Conservation (phyloP, 2,888 invertebrate genomes). For the Callyntrura sp. region DNA sequence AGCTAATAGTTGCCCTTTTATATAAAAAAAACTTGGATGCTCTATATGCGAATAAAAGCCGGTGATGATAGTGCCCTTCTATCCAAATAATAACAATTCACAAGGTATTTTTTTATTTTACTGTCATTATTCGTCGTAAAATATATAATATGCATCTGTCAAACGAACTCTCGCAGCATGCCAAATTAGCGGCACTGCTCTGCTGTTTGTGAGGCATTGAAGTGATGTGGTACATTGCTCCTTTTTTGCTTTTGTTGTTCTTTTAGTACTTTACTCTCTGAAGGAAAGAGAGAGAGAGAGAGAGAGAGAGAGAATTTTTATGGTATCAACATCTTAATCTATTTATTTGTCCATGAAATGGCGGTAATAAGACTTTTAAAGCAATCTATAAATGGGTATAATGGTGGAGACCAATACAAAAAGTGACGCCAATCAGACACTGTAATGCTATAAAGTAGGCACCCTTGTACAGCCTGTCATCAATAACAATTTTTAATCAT, state of each 20-base stretch:
- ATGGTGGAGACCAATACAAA: conserved; percentile 55
- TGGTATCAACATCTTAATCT: conserved; percentile 30
- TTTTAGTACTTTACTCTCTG: not conserved
- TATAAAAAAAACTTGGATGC: not conserved
- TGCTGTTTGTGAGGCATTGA: not conserved
- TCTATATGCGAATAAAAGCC: not conserved
- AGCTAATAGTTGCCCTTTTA: not conserved
- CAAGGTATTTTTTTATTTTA: not conserved
- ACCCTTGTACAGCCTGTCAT: conserved; percentile 22
- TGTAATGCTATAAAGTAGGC: not conserved
- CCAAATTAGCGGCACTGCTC: not conserved
- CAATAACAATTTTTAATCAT: conserved; percentile 20
- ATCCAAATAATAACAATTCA: conserved; percentile 4
- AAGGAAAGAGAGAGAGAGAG: too few relatives aligned
- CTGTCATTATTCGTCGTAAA: conserved; percentile 17
- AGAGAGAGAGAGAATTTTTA: conserved; percentile 40
- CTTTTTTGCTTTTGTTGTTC: not conserved
- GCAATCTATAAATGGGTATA: conserved; percentile 65
- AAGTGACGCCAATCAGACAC: conserved; percentile 56
- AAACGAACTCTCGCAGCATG: not conserved
- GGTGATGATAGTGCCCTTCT: not conserved
- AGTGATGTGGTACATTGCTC: not conserved
- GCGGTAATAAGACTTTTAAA: conserved; percentile 17
- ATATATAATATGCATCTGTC: conserved; percentile 17
- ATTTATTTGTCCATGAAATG: conserved; percentile 52